A percentile compares a stretch with the other conserved stretches of the same genome.
Conservation (phyloP, 2,797 vertebrate genomes). For the Micropoecilia bifurca region DNA sequence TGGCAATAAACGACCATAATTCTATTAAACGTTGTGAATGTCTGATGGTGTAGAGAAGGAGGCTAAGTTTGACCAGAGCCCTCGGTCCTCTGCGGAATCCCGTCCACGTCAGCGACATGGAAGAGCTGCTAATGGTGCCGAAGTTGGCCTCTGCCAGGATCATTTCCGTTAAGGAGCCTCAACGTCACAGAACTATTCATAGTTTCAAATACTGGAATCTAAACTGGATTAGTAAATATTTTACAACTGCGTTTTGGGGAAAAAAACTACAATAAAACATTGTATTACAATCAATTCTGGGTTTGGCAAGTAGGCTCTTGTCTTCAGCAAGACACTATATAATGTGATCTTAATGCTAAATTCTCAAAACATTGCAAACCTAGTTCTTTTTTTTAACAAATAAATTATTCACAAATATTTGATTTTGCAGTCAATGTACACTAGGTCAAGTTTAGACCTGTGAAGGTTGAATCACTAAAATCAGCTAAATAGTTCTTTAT, state of each 20-base stretch:
- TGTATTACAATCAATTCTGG: not conserved
- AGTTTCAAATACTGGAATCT: not conserved
- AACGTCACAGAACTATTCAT: not conserved
- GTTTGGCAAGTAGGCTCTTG: not conserved
- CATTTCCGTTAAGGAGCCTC: not conserved
- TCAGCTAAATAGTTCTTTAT: not conserved
- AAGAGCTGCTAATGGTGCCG: not conserved
- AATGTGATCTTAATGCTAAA: not conserved
- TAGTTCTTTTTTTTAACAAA: not conserved
- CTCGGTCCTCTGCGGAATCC: not conserved
- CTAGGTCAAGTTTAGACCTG: not conserved
- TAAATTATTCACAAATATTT: not conserved
- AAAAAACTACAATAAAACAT: not conserved
- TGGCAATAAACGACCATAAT: not conserved
- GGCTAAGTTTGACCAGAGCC: not conserved
- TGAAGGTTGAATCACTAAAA: not conserved
- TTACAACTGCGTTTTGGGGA: not conserved
- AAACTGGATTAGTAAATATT: not conserved
- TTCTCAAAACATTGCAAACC: not conserved
- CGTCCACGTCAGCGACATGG: slow-evolving; percentile 83
- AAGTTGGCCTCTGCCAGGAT: not conserved
- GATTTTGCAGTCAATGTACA: not conserved
- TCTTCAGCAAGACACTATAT: not conserved
- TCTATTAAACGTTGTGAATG: not conserved
- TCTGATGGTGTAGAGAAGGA: not conserved